These are phyloP conservation scores for Penaeus monodon DNA, from an alignment of 2,888 invertebrate genomes.

Conservation along the genomic window DNA sequence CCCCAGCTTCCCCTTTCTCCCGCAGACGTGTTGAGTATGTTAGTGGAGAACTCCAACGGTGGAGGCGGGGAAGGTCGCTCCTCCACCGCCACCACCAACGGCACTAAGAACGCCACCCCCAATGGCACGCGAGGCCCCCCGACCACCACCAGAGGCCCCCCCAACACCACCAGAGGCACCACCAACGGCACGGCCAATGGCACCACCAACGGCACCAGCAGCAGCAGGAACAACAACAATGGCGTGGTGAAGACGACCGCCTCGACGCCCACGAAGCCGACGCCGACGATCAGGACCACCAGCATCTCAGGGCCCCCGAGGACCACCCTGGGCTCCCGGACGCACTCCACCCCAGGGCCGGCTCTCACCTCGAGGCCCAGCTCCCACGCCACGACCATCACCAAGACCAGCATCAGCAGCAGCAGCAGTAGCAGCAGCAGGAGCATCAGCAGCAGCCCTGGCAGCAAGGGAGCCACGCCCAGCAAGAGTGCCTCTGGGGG, in stretches of 20 bases:
- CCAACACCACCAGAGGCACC: slow-evolving; percentile 11
- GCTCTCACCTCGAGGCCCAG: too few species aligned
- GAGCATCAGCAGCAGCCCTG: slow-evolving; percentile 5
- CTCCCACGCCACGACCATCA: too few species aligned
- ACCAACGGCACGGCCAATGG: background rate
- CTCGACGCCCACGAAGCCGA: background rate
- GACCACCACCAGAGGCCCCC: background rate
- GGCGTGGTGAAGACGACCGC: background rate
- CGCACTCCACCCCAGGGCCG: too few species aligned
- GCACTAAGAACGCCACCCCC: background rate
- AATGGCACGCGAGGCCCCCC: background rate
- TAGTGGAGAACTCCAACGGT: slow-evolving; percentile 44
- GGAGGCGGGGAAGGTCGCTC: slow-evolving; percentile 1
- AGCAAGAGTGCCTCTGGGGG: slow-evolving; percentile 35
- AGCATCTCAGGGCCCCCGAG: background rate
- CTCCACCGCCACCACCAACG: background rate
- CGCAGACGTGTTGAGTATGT: slow-evolving; percentile 31
- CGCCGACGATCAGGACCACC: background rate
- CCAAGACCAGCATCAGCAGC: background rate
- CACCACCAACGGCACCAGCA: background rate
- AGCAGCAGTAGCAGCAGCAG: slow-evolving; percentile 7
- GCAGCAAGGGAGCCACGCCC: slow-evolving; percentile 30
- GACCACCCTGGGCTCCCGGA: background rate
- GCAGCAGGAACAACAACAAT: slow-evolving; percentile 6
- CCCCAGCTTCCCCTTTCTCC: background rate